These are phyloP conservation scores for Pimpla rufipes DNA, from an alignment of 2,888 invertebrate species.

Conservation along the genomic window DNA sequence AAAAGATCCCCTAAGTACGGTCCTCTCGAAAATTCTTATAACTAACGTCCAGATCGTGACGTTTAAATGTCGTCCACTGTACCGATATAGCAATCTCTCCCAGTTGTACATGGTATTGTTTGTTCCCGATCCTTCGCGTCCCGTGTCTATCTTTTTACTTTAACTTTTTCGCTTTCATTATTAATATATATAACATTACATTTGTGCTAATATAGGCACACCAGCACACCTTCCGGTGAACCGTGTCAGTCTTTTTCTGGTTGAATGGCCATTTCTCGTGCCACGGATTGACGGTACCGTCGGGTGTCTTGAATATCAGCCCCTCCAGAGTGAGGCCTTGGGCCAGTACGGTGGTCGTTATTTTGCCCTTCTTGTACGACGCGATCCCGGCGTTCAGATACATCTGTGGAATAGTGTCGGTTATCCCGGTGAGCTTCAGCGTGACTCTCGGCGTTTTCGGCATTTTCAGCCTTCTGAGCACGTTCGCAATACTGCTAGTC, in stretches of 20 bases:
- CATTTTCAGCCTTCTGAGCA: constrained; percentile 58
- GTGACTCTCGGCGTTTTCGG: constrained; percentile 78
- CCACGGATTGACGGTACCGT: constrained; percentile 86
- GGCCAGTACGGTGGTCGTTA: constrained; percentile 80
- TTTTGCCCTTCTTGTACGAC: constrained; percentile 81
- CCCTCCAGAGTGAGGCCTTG: constrained; percentile 80
- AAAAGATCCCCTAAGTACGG: too few relatives aligned
- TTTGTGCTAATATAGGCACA: not conserved
- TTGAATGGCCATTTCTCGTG: constrained; percentile 89
- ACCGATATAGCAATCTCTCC: too few relatives aligned
- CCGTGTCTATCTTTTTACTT: not conserved
- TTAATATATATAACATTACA: constrained; percentile 63
- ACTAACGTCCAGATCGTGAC: too few relatives aligned
- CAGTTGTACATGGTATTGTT: too few relatives aligned
- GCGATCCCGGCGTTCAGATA: constrained; percentile 81
- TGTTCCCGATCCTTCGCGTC: too few relatives aligned
- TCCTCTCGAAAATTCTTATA: too few relatives aligned
- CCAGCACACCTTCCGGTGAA: constrained; percentile 89
- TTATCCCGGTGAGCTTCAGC: constrained; percentile 76
- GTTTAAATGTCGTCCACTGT: too few relatives aligned
- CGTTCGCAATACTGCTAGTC: constrained; percentile 21
- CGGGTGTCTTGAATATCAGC: constrained; percentile 80
- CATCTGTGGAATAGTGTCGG: constrained; percentile 81
- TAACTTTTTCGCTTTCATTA: not conserved
- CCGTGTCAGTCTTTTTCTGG: constrained; percentile 88